Percentiles rank a stretch among this genome's conserved stretches.
These are phyloP conservation scores for Gymnogyps californianus DNA, from an alignment of 2,113 vertebrate genomes.

Conservation along the genomic window DNA sequence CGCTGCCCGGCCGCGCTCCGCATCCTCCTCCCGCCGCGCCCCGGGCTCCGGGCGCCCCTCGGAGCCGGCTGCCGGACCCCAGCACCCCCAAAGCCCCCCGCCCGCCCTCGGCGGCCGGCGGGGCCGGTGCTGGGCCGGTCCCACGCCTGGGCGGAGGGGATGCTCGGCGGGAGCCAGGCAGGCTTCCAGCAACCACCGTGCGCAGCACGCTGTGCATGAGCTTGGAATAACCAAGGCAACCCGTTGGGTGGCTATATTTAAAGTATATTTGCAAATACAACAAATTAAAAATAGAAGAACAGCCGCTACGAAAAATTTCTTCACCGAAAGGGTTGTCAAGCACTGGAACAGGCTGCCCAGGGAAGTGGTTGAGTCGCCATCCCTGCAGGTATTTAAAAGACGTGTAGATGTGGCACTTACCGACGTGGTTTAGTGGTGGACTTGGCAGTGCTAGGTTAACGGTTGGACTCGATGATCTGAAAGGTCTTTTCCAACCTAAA, in stretches of 20 bases:
- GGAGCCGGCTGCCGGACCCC: neutral
- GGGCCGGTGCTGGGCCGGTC: no score
- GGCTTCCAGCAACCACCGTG: neutral
- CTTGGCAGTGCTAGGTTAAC: neutral
- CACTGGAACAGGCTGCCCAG: no score
- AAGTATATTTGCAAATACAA: neutral
- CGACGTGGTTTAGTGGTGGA: neutral
- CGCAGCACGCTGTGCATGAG: neutral
- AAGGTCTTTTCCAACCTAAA: neutral
- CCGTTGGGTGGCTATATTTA: neutral
- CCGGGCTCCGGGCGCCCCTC: neutral
- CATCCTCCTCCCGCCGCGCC: neutral
- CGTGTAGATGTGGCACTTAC: fast-evolving
- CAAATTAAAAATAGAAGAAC: neutral
- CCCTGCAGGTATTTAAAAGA: neutral
- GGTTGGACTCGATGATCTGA: neutral
- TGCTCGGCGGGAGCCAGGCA: neutral
- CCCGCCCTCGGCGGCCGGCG: neutral
- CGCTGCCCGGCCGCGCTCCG: neutral
- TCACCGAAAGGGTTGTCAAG: neutral
- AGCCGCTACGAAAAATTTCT: neutral
- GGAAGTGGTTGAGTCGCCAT: neutral
- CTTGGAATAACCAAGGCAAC: neutral
- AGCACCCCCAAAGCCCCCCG: no score
- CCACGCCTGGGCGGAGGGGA: neutral